These are phyloP conservation scores for Sminthurides aquaticus DNA, from an alignment of 2,888 invertebrate genomes.

Conservation along the genomic window DNA sequence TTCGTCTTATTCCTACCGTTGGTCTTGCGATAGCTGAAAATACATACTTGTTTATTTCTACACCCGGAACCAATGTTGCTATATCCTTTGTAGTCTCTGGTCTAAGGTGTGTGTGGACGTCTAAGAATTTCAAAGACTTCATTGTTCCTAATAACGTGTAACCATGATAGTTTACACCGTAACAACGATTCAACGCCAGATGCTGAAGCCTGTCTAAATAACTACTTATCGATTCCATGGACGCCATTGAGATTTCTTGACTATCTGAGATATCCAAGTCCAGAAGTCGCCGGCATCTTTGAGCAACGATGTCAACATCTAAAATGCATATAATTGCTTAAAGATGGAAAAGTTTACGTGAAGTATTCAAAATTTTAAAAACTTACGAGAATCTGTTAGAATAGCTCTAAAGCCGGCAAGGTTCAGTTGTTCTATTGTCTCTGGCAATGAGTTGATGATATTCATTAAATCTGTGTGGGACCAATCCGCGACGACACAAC, in stretches of 20 bases:
- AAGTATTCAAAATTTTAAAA: constrained; percentile 43
- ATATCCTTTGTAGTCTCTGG: constrained; percentile 53
- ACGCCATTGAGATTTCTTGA: constrained; percentile 58
- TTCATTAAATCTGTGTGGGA: constrained; percentile 51
- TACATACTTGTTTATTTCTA: constrained; percentile 64
- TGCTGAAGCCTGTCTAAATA: constrained; percentile 56
- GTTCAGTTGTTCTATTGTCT: constrained; percentile 64
- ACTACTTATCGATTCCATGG: constrained; percentile 55
- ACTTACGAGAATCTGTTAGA: constrained; percentile 67
- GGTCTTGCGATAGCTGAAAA: constrained; percentile 83
- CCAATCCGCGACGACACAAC: constrained; percentile 54
- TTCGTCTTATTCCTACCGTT: constrained; percentile 76
- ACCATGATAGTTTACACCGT: constrained; percentile 62
- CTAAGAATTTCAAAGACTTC: constrained; percentile 62
- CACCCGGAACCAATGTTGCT: constrained; percentile 52
- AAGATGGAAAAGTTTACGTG: constrained; percentile 57
- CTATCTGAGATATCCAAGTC: constrained; percentile 88
- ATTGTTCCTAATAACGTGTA: constrained; percentile 59
- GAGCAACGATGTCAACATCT: constrained; percentile 63
- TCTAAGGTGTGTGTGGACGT: constrained; percentile 73
- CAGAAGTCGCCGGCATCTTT: constrained; percentile 61
- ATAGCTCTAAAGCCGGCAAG: constrained; percentile 72
- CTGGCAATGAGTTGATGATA: constrained; percentile 57
- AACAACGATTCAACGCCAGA: constrained; percentile 72
- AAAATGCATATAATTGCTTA: constrained; percentile 18